Evolutionary conservation across 2,797 vertebrate species (phyloP), one percentile per base, ranked within the genome.

Genomic region (Pangasius krempfi): DNA sequence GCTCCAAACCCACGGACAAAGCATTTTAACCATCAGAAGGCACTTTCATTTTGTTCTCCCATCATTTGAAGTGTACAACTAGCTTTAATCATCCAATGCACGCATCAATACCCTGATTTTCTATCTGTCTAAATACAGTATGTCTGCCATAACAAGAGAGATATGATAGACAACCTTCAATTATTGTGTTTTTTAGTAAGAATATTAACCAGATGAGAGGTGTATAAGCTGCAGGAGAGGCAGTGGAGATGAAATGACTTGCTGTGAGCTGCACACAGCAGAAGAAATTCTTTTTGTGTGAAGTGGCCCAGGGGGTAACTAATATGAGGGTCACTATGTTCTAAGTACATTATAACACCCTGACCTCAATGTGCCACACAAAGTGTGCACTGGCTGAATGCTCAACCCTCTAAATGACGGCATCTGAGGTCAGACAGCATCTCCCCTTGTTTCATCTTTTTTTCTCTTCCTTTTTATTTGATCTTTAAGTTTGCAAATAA

Each of bases 251-350:
- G 16, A 56, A 33, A 56, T 80, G 8, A 18, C n/a, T 33, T 33
- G 52, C n/a, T 79, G 14, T 5, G 18, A 56, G 64, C 33, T 87
- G 44, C 84, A 88, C 25, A 14, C 27, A 75, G 86, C 79, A 88
- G 84, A 91, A 91, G 64, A 87, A 89, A 84, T 76, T 73, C 70
- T 66, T 72, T 89, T 62, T 70, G 66, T 37, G n/a, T 88, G 75
- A 86, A 88, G 85, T 84, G 52, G 84, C 83, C 40, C 72, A 58
- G 7, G 79, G 86, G 88, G 86, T 84, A 68, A 75, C 52, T 85
- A 85, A 91, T 90, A 85, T 81, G 44, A 85, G 50, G 70, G 72
- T 58, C 73, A 81, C 25, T 20, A 40, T 78, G 81, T 54, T 66
- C 56, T 84, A 79, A 88, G 79, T 88, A 86, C 68, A 79, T 40